A percentile compares a stretch with the other conserved stretches of the same genome.
Evolutionary conservation across 2,797 vertebrate species (phyloP).

Genomic region (Leptoclinus maculatus): DNA sequence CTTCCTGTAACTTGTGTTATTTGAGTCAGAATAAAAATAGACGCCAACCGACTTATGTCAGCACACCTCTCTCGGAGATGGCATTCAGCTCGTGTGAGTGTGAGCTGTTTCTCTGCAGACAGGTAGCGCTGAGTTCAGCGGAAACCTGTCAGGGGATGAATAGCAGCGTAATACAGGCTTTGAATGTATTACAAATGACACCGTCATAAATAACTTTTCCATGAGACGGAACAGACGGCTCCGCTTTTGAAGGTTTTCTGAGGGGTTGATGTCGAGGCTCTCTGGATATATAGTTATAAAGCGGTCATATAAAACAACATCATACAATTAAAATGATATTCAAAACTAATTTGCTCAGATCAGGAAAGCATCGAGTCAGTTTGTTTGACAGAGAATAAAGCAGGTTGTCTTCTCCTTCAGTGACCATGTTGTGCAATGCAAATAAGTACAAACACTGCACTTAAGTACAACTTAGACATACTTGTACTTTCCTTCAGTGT

Average conservation of each 20-base stretch:
- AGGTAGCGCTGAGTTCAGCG: conserved; percentile 28
- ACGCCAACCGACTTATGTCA: conserved; percentile 47
- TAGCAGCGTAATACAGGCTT: conserved; percentile 52
- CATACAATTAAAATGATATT: too few species aligned
- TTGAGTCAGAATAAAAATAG: conserved; percentile 73
- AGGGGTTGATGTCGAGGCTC: neutral
- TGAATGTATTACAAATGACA: conserved; percentile 63
- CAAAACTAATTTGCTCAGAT: too few species aligned
- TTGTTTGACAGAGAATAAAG: too few species aligned
- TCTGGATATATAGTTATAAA: conserved; percentile 38
- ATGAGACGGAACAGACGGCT: conserved; percentile 35
- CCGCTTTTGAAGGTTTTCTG: conserved; percentile 36
- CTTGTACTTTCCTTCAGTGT: too few species aligned
- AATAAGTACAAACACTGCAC: too few species aligned
- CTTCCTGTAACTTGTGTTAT: conserved; percentile 66
- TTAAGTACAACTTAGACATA: too few species aligned
- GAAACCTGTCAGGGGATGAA: conserved; percentile 65
- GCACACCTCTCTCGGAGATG: conserved; percentile 43
- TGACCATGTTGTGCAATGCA: too few species aligned
- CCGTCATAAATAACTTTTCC: conserved; percentile 43
- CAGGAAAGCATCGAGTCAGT: too few species aligned
- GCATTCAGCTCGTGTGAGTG: conserved; percentile 32
- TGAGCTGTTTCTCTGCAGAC: conserved; percentile 30
- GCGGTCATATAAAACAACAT: too few species aligned
- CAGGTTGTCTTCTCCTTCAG: too few species aligned